These are phyloP conservation scores for Oasisia sp. DNA, from an alignment of 2,888 invertebrate genomes.

Conservation along the genomic window DNA sequence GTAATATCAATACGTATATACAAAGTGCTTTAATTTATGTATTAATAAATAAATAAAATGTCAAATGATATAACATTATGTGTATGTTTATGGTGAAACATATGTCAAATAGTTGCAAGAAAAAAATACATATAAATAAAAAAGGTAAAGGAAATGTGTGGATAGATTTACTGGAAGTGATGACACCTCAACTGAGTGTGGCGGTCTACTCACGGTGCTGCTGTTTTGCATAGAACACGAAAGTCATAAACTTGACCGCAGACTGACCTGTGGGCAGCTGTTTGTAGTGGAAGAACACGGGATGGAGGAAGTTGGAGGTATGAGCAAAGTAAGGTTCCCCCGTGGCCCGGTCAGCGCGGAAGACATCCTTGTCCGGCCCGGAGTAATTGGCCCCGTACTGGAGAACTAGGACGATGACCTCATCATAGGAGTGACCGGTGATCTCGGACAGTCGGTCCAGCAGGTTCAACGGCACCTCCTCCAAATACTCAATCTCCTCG, in stretches of 20 bases:
- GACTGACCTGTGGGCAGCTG: slow-evolving; percentile 62
- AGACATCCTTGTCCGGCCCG: slow-evolving; percentile 64
- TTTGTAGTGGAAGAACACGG: slow-evolving; percentile 66
- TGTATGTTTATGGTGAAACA: too few relatives aligned
- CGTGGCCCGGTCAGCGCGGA: slow-evolving; percentile 63
- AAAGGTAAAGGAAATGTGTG: too few relatives aligned
- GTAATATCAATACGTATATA: too few relatives aligned
- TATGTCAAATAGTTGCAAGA: too few relatives aligned
- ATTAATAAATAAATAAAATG: too few relatives aligned
- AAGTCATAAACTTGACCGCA: not conserved
- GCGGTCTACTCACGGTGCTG: too few relatives aligned
- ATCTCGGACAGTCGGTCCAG: slow-evolving; percentile 56
- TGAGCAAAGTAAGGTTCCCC: slow-evolving; percentile 65
- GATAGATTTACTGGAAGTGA: too few relatives aligned
- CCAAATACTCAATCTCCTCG: slow-evolving; percentile 49
- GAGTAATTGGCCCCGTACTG: slow-evolving; percentile 44
- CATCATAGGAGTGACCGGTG: slow-evolving; percentile 56
- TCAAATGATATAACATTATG: too few relatives aligned
- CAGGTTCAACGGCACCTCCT: slow-evolving; percentile 65
- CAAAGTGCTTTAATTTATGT: too few relatives aligned
- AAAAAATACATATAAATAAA: too few relatives aligned
- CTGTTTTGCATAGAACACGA: too few relatives aligned
- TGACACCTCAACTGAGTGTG: too few relatives aligned
- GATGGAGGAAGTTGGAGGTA: slow-evolving; percentile 67
- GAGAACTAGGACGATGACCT: slow-evolving; percentile 37